A percentile compares a stretch with the other conserved stretches of the same genome.
These are phyloP conservation scores for Malurus leucopterus DNA, from an alignment of 2,797 vertebrate genomes.

Conservation along the genomic window DNA sequence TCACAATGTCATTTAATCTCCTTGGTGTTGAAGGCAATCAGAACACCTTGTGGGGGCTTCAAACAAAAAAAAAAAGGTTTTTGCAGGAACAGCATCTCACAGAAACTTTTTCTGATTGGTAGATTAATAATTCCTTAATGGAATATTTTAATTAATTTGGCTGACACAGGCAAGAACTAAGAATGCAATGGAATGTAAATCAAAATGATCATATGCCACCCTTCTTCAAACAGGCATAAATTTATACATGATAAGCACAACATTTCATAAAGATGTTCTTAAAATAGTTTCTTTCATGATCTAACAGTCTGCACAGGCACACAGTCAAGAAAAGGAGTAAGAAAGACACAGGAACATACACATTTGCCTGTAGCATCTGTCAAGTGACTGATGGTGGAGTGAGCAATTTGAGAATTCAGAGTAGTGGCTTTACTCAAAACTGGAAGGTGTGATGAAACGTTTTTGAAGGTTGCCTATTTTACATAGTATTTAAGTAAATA, in stretches of 20 bases:
- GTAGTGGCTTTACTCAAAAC: neutral
- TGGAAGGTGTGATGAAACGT: constrained; percentile 28
- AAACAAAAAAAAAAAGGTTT: neutral
- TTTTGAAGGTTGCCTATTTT: constrained; percentile 21
- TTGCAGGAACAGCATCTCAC: neutral
- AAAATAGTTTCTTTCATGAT: neutral
- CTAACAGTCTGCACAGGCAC: neutral
- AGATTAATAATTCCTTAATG: constrained; percentile 1
- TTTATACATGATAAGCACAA: neutral
- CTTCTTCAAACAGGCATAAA: neutral
- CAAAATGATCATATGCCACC: neutral
- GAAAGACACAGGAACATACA: neutral
- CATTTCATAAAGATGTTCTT: neutral
- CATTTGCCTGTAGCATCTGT: neutral
- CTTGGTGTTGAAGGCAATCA: neutral
- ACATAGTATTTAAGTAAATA: constrained; percentile 18
- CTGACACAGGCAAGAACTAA: neutral
- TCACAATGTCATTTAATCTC: neutral
- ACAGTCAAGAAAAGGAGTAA: neutral
- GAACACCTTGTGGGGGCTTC: neutral
- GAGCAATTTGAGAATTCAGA: constrained; percentile 3
- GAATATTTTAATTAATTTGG: constrained; percentile 8
- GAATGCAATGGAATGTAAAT: neutral
- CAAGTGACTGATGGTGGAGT: neutral
- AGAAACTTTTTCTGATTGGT: neutral